Evolutionary conservation across 1,140 invertebrate species (phyloP).

Genomic region (Dicyema japonicum): DNA sequence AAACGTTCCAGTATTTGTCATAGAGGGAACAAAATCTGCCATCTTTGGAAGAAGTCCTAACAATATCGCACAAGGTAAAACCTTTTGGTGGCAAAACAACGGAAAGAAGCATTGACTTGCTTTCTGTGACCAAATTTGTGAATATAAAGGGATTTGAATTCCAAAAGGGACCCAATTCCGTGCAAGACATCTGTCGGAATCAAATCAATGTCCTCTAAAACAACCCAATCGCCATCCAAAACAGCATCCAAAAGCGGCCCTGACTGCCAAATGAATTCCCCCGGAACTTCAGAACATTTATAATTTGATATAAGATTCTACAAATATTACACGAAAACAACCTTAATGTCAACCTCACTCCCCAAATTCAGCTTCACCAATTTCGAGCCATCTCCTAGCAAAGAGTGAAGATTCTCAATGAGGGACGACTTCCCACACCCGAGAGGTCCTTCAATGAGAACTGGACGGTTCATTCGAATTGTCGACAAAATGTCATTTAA

Average conservation of each 20-base stretch:
- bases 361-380: conserved; percentile 54
- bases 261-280: conserved; percentile 76
- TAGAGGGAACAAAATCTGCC: conserved; percentile 1
- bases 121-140: conserved; percentile 50
- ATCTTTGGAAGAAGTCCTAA: background rate
- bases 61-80: background rate
- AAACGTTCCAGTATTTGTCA: background rate
- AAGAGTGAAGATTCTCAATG: conserved; percentile 45
- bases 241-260: conserved; percentile 42
- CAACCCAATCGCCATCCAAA: conserved; percentile 48
- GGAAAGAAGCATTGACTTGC: conserved; percentile 19
- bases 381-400: conserved; percentile 25
- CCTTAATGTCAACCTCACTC: conserved; percentile 80
- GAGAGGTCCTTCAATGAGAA: conserved; percentile 54
- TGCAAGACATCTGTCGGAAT: conserved; percentile 64
- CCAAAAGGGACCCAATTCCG: conserved; percentile 44
- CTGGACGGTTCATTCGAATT: too few species aligned
- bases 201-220: conserved; percentile 74
- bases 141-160: conserved; percentile 42
- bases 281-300: conserved; percentile 67
- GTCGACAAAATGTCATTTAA: too few species aligned
- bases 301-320: conserved; percentile 60
- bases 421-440: conserved; percentile 70
- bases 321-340: conserved; percentile 8
- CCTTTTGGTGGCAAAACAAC: background rate